These are phyloP conservation scores for Chitala chitala DNA, from an alignment of 2,113 vertebrate genomes.

Conservation along the genomic window DNA sequence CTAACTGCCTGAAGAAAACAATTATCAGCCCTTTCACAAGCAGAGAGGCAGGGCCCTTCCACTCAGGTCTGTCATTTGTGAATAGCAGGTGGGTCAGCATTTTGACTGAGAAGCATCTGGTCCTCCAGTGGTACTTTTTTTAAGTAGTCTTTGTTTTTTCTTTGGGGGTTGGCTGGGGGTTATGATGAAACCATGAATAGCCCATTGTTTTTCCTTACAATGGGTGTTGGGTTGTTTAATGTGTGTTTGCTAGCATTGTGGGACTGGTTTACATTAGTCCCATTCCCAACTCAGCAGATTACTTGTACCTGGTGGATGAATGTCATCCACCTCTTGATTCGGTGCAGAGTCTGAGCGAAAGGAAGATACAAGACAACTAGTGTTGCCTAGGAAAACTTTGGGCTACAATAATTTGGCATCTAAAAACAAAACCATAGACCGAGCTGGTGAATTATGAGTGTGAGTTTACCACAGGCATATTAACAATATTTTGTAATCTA, in stretches of 20 bases:
- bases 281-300: not conserved
- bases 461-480: no score
- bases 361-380: no score
- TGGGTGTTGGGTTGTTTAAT: not conserved
- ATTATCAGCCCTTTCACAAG: not conserved
- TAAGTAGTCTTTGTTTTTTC: not conserved
- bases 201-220: slow-evolving; percentile 4
- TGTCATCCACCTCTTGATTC: not conserved
- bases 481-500: no score
- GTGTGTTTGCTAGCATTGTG: not conserved
- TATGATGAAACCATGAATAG: not conserved
- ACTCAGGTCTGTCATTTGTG: not conserved
- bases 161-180: not conserved
- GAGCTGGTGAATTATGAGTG: no score
- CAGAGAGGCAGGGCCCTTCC: not conserved
- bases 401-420: no score
- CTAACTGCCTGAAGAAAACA: not conserved
- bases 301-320: not conserved
- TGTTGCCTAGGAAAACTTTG: no score
- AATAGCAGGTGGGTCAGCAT: not conserved
- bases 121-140: not conserved
- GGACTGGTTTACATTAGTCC: no score
- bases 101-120: slow-evolving; percentile 1
- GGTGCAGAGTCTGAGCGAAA: no score
- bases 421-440: no score